These are phyloP conservation scores for Drosophila carrolli DNA, from an alignment of 1,140 invertebrate genomes.

Conservation along the genomic window DNA sequence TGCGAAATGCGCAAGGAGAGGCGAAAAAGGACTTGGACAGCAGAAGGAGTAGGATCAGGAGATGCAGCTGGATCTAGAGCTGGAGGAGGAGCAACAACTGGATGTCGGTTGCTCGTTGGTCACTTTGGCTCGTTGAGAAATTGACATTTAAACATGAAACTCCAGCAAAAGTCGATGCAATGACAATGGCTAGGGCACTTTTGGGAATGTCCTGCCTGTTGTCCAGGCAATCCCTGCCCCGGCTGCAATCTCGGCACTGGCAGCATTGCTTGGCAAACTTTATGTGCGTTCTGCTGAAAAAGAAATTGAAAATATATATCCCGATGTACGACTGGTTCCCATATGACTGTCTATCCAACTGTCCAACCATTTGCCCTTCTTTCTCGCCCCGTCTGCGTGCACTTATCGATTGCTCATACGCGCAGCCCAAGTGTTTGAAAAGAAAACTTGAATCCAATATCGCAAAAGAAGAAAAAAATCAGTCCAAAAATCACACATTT, in stretches of 20 bases:
- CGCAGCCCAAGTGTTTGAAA: conserved; percentile 55
- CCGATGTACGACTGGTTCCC: conserved; percentile 56
- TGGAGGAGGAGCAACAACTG: conserved; percentile 6
- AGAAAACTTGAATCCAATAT: conserved; percentile 71
- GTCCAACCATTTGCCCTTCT: conserved; percentile 24
- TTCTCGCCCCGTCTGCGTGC: conserved; percentile 54
- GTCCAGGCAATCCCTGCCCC: conserved; percentile 55
- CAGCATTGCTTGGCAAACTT: conserved; percentile 67
- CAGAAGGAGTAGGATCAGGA: neutral
- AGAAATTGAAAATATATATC: conserved; percentile 79
- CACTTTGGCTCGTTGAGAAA: conserved; percentile 78
- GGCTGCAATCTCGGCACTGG: conserved; percentile 73
- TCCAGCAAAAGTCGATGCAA: conserved; percentile 68
- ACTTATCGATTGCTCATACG: conserved; percentile 78
- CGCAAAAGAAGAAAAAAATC: conserved; percentile 47
- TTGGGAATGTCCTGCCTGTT: conserved; percentile 43
- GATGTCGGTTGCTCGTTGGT: conserved; percentile 49
- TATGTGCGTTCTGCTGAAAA: conserved; percentile 70
- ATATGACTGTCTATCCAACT: conserved; percentile 77
- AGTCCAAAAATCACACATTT: conserved; percentile 75
- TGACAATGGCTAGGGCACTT: conserved; percentile 72
- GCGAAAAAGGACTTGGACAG: conserved; percentile 20
- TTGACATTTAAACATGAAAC: conserved; percentile 83
- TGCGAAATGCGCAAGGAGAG: conserved; percentile 56
- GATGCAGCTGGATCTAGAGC: neutral